Evolutionary conservation across 2,797 vertebrate species (phyloP).

Genomic region (Adelosebastes latens): DNA sequence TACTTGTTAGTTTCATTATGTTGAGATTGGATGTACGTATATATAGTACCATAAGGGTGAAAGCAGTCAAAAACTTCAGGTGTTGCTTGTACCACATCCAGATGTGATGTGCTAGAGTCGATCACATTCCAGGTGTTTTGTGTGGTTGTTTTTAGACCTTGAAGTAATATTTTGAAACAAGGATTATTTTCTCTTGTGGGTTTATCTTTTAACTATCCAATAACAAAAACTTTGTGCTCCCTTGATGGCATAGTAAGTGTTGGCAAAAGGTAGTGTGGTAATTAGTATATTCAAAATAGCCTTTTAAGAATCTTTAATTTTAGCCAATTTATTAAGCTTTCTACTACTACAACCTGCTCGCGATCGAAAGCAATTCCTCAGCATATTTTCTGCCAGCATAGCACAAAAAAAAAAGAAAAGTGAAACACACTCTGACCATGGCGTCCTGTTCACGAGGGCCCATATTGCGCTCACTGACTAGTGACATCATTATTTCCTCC

Average conservation of each 20-base stretch:
- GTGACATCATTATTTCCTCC: conserved; percentile 12
- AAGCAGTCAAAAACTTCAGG: background rate
- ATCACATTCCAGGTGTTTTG: background rate
- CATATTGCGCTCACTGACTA: conserved; percentile 16
- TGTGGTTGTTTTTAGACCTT: background rate
- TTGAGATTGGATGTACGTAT: background rate
- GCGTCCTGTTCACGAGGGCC: background rate
- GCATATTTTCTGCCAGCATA: conserved; percentile 3
- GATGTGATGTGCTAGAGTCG: background rate
- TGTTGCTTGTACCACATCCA: background rate
- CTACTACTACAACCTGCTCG: background rate
- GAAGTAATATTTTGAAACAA: background rate
- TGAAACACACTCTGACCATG: background rate
- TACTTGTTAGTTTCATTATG: background rate
- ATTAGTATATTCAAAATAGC: background rate
- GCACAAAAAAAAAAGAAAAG: background rate
- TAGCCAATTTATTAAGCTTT: background rate
- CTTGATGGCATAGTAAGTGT: background rate
- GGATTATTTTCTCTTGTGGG: background rate
- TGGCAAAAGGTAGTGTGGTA: background rate
- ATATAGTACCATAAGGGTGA: background rate
- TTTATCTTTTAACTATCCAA: background rate
- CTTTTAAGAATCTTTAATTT: background rate
- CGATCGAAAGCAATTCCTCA: background rate
- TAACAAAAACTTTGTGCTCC: background rate